Evolutionary conservation across 2,113 vertebrate genomes (phyloP), one percentile per base, ranked within the genome.

Genomic region (Ptilonorhynchus violaceus): DNA sequence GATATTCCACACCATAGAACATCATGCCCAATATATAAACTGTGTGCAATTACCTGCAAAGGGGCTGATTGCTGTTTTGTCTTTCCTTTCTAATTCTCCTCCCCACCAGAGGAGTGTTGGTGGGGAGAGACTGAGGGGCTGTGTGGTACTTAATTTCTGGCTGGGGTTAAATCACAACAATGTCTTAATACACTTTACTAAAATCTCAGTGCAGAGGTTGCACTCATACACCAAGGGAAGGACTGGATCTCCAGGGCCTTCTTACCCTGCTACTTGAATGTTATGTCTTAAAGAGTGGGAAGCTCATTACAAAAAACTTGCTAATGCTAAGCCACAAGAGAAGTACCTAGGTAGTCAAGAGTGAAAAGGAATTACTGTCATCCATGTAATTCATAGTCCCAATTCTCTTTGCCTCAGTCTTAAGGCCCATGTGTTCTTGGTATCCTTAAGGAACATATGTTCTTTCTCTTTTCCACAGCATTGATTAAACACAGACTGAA

Each of bases 31-130:
- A 18, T 7, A 5, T 5, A 49, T 7, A 22, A 56, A 49, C 56
- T 8, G 0, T 0, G 22, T 44, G 18, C 33, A 39, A 46, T 39
- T 15, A 10, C 15, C 19, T 23, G 46, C 12, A 62, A 60, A 60
- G 9, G 13, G 21, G 6, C 25, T 1, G 0, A 21, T 6, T 77
- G 6, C 27, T 44, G 3, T 44, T 76, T 22, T 35, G 56, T 31
- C 30, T 31, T 41, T 72, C 46, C n/a, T 49, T 80, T 73, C 35
- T 64, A 12, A 50, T 64, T 88, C 76, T 33, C 17, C 13, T 41
- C 9, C 21, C 31, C 31, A 8, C 5, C 31, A 35, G 30, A 24
- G 21, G 6, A 25, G 35, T 49, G 25, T 4, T 10, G 17, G 11
- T 7, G 3, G 6, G 22, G 50, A 80, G 25, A 56, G 25, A 18